These are phyloP conservation scores for Diarsia dahlii DNA, from an alignment of 2,888 invertebrate genomes.

Conservation along the genomic window DNA sequence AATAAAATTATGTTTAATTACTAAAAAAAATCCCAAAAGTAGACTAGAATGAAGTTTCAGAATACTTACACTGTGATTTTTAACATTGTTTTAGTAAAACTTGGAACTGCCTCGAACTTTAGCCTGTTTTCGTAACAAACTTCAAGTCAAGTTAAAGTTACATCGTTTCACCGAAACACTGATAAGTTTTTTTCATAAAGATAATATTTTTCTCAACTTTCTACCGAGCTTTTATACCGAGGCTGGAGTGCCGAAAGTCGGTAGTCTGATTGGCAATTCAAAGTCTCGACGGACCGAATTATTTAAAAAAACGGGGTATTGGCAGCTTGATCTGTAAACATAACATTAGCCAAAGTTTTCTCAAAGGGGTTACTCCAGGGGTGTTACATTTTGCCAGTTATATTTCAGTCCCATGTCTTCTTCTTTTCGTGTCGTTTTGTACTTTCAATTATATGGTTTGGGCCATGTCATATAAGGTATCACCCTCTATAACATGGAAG, in stretches of 20 bases:
- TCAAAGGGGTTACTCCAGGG: background rate
- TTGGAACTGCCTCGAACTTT: background rate
- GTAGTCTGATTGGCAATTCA: background rate
- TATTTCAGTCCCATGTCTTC: background rate
- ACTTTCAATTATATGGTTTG: too few species aligned
- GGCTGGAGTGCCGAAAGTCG: background rate
- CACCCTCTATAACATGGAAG: too few species aligned
- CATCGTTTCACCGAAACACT: slow-evolving; percentile 14
- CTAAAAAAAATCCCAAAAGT: background rate
- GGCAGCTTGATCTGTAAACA: background rate
- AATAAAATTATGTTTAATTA: background rate
- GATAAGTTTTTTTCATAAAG: slow-evolving; percentile 6
- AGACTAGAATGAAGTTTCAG: background rate
- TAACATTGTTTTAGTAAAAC: background rate
- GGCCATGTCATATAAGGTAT: background rate
- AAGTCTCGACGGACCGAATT: background rate
- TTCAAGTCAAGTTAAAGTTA: slow-evolving; percentile 12
- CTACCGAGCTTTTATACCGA: too few species aligned
- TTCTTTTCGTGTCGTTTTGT: too few species aligned
- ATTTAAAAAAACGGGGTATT: background rate
- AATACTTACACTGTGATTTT: slow-evolving; percentile 24
- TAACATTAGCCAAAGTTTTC: too few species aligned
- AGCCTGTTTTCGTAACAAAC: slow-evolving; percentile 11
- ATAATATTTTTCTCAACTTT: slow-evolving; percentile 24
- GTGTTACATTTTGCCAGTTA: background rate